These are phyloP conservation scores for Egretta garzetta DNA, from an alignment of 2,113 vertebrate species.

Conservation along the genomic window DNA sequence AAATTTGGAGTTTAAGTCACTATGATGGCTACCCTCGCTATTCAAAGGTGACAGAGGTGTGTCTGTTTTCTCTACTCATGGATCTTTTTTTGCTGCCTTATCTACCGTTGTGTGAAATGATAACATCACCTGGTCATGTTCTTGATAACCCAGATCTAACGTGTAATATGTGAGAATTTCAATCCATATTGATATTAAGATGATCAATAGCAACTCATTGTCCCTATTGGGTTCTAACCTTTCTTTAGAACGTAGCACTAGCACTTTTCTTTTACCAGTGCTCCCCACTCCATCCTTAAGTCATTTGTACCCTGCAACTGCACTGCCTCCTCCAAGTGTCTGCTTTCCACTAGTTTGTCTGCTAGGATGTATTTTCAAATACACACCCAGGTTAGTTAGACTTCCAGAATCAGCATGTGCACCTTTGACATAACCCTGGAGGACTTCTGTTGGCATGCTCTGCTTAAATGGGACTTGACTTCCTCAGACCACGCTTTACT, in stretches of 20 bases:
- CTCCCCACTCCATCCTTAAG: neutral
- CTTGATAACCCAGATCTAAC: neutral
- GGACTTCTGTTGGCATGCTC: neutral
- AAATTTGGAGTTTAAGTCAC: neutral
- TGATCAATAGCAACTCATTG: neutral
- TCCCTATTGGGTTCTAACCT: neutral
- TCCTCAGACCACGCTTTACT: rapidly evolving
- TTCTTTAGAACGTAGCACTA: neutral
- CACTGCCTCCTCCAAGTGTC: neutral
- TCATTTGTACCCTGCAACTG: neutral
- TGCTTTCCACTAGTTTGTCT: neutral
- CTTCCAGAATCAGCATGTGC: neutral
- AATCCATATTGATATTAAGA: neutral
- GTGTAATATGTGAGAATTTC: neutral
- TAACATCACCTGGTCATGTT: neutral
- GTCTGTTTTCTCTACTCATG: neutral
- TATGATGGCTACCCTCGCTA: neutral
- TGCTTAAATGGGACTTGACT: neutral
- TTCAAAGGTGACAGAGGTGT: neutral
- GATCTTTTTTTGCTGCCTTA: neutral
- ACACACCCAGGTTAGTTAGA: neutral
- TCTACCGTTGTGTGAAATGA: neutral
- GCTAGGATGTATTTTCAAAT: neutral
- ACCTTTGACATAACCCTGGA: neutral
- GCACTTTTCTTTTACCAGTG: neutral